Percentiles rank a stretch among this genome's conserved stretches.
Conservation (phyloP, 2,797 vertebrate species). For the Lacerta agilis region DNA sequence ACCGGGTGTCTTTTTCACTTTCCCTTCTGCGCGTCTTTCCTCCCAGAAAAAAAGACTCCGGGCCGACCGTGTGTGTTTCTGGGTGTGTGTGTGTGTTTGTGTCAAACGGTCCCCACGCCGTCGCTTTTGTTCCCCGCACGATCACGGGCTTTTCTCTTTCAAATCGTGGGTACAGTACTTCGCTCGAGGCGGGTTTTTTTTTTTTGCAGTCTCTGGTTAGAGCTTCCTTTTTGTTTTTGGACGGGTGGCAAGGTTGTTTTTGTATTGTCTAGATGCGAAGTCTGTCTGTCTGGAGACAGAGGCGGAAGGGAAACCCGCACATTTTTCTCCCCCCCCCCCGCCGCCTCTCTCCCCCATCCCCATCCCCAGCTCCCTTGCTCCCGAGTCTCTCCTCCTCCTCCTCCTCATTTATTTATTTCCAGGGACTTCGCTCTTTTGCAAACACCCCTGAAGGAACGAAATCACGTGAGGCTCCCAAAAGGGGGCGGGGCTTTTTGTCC, state of each 20-base stretch:
- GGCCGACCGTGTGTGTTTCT: not conserved
- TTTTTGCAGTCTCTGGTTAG: not conserved
- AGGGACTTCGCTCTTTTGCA: slow-evolving; percentile 6
- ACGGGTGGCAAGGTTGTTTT: not conserved
- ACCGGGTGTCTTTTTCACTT: not conserved
- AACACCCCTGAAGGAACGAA: not conserved
- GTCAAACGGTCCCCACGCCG: not conserved
- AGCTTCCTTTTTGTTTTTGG: not conserved
- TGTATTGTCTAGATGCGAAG: not conserved
- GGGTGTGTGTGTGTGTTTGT: not conserved
- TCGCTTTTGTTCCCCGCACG: slow-evolving; percentile 3
- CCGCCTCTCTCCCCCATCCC: too few relatives aligned
- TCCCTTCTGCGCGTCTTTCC: not conserved
- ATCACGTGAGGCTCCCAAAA: slow-evolving; percentile 15
- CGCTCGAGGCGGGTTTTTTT: fast-evolving
- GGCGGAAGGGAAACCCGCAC: not conserved
- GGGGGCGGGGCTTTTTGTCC: slow-evolving; percentile 1
- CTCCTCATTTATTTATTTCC: not conserved
- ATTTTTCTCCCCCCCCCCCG: not conserved
- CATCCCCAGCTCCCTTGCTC: not conserved
- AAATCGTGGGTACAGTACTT: too few relatives aligned
- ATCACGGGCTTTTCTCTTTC: not conserved
- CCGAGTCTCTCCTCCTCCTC: not conserved
- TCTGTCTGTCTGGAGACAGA: not conserved
- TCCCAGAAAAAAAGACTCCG: not conserved